A percentile compares a stretch with the other conserved stretches of the same genome.
Conservation (phyloP, 2,797 vertebrate genomes). For the Varecia variegata region DNA sequence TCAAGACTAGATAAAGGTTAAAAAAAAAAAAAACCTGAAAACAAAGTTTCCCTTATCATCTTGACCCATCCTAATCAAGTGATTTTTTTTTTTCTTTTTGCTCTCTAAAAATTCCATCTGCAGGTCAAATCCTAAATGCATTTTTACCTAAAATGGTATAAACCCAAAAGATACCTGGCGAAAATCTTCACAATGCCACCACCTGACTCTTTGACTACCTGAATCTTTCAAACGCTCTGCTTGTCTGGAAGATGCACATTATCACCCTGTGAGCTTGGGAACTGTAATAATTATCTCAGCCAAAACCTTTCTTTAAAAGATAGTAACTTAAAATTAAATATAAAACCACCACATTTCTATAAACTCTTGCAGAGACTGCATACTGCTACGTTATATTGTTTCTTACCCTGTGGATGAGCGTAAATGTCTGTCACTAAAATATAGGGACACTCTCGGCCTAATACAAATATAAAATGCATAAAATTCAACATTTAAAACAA, state of each 20-base stretch:
- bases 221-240: slow-evolving; percentile 9
- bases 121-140: slow-evolving; percentile 57
- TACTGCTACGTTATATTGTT: slow-evolving; percentile 46
- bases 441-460: slow-evolving; percentile 62
- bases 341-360: slow-evolving; percentile 42
- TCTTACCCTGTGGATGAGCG: slow-evolving; percentile 55
- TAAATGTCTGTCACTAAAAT: slow-evolving; percentile 76
- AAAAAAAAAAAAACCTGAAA: not conserved
- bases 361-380: slow-evolving; percentile 66
- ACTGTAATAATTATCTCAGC: slow-evolving; percentile 55
- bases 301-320: slow-evolving; percentile 54
- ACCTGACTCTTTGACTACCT: slow-evolving; percentile 47
- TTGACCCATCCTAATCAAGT: slow-evolving; percentile 53
- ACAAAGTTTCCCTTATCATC: slow-evolving; percentile 53
- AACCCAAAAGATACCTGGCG: not conserved
- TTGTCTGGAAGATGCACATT: slow-evolving; percentile 52
- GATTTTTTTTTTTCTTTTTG: slow-evolving; percentile 65
- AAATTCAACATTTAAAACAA: slow-evolving; percentile 75
- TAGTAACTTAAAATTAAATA: slow-evolving; percentile 68
- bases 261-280: slow-evolving; percentile 23
- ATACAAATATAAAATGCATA: slow-evolving; percentile 72
- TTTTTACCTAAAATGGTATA: slow-evolving; percentile 38
- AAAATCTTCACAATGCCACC: not conserved
- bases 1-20: slow-evolving; percentile 64
- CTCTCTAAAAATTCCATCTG: slow-evolving; percentile 59